A percentile compares a stretch with the other conserved stretches of the same genome.
Evolutionary conservation across 2,888 invertebrate genomes (phyloP).

Genomic region (Pyrgus malvae): DNA sequence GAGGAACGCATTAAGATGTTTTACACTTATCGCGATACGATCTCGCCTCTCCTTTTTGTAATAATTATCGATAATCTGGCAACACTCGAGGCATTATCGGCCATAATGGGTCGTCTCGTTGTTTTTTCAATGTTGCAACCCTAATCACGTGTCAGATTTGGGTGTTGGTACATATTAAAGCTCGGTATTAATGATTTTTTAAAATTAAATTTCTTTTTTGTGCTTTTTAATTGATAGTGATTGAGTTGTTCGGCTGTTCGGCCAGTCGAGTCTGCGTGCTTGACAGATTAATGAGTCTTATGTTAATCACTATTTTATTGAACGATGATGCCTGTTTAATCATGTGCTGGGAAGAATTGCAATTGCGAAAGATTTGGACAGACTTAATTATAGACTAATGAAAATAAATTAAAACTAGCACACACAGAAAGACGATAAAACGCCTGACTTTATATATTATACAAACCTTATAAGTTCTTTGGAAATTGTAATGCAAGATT

Average conservation of each 20-base stretch:
- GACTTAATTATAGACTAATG: conserved; percentile 10
- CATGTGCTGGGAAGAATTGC: neutral
- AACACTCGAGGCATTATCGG: conserved; percentile 66
- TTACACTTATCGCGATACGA: conserved; percentile 71
- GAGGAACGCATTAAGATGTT: conserved; percentile 76
- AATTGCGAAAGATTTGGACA: conserved; percentile 1
- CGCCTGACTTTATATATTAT: no score
- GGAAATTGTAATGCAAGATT: no score
- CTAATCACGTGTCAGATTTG: conserved; percentile 80
- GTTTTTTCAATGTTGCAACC: conserved; percentile 73
- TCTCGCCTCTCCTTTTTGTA: conserved; percentile 66
- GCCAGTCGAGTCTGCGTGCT: conserved; percentile 29
- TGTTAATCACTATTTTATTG: conserved; percentile 52
- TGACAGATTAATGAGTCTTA: conserved; percentile 48
- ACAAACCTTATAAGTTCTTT: no score
- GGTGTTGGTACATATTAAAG: conserved; percentile 59
- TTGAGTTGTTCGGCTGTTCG: conserved; percentile 45
- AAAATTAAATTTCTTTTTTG: conserved; percentile 47
- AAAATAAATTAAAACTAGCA: conserved; percentile 9
- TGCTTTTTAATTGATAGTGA: conserved; percentile 45
- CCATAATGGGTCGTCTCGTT: conserved; percentile 70
- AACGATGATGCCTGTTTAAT: conserved; percentile 22
- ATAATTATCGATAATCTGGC: conserved; percentile 81
- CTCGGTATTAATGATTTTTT: conserved; percentile 64
- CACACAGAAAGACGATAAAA: no score